Percentiles rank a stretch among this genome's conserved stretches.
Evolutionary conservation across 1,140 invertebrate genomes (phyloP).

Genomic region (Solen grandis): DNA sequence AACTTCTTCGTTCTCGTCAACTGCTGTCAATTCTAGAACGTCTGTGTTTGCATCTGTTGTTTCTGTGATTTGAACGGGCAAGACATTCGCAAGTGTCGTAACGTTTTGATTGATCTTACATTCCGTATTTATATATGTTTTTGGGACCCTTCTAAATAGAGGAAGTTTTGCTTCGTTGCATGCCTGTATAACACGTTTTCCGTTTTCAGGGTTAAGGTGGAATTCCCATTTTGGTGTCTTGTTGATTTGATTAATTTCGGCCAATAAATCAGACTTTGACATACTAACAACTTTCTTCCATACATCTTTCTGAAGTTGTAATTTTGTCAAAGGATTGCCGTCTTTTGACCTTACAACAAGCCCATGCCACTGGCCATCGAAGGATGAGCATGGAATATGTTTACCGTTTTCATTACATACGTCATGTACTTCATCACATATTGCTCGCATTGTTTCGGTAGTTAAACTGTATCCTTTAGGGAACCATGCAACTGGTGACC

Average conservation of each 20-base stretch:
- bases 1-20: not conserved
- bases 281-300: slow-evolving; percentile 47
- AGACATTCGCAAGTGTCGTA: not conserved
- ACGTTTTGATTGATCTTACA: not conserved
- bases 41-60: not conserved
- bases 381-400: slow-evolving; percentile 50
- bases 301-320: slow-evolving; percentile 54
- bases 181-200: not conserved
- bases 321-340: slow-evolving; percentile 37
- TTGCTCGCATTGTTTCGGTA: slow-evolving; percentile 39
- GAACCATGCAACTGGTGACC: slow-evolving; percentile 49
- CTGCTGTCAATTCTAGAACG: not conserved
- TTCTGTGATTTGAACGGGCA: not conserved
- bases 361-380: slow-evolving; percentile 56
- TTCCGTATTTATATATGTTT: not conserved
- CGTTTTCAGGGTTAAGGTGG: not conserved
- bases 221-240: slow-evolving; percentile 11
- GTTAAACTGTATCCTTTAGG: slow-evolving; percentile 52
- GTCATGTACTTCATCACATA: slow-evolving; percentile 43
- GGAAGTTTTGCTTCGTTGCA: not conserved
- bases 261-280: slow-evolving; percentile 26
- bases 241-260: slow-evolving; percentile 30
- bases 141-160: slow-evolving; percentile 4
- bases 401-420: slow-evolving; percentile 33
- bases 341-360: slow-evolving; percentile 30